These are phyloP conservation scores for Cephus pygmeus DNA, from an alignment of 2,888 invertebrate species.

Conservation along the genomic window DNA sequence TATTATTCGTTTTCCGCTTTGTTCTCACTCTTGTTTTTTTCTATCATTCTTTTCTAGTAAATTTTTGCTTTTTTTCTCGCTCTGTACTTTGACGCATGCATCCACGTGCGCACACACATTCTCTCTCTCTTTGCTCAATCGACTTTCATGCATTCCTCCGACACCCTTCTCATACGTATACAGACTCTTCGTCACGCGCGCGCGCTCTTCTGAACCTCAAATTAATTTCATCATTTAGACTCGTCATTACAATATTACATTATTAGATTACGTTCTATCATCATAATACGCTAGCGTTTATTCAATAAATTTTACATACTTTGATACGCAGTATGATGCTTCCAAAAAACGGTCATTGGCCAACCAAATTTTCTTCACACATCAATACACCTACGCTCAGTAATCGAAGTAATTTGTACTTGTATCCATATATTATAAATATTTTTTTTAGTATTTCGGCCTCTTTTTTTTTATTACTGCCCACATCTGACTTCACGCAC, in stretches of 20 bases:
- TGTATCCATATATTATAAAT: slow-evolving; percentile 67
- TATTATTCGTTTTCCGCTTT: slow-evolving; percentile 28
- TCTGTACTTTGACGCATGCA: neutral
- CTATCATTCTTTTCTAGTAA: neutral
- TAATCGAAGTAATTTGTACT: slow-evolving; percentile 68
- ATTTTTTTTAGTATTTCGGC: slow-evolving; percentile 62
- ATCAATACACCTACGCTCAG: slow-evolving; percentile 66
- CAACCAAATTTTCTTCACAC: slow-evolving; percentile 67
- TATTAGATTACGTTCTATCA: slow-evolving; percentile 66
- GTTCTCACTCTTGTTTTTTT: slow-evolving; percentile 26
- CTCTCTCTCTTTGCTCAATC: slow-evolving; percentile 43
- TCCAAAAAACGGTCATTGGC: slow-evolving; percentile 67
- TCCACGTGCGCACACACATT: slow-evolving; percentile 38
- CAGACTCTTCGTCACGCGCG: slow-evolving; percentile 43
- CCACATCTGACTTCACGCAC: slow-evolving; percentile 20
- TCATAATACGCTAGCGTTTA: slow-evolving; percentile 66
- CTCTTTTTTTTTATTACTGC: slow-evolving; percentile 42
- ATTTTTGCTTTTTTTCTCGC: neutral
- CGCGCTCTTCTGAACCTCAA: slow-evolving; percentile 58
- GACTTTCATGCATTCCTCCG: neutral
- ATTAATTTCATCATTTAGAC: slow-evolving; percentile 66
- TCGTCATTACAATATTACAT: slow-evolving; percentile 67
- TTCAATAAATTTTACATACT: slow-evolving; percentile 67
- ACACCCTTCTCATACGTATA: neutral
- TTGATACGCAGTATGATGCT: slow-evolving; percentile 67